Base-by-base conservation (phyloP, 1,140 invertebrate genomes). In the Calliopsis andreniformis region DNA sequence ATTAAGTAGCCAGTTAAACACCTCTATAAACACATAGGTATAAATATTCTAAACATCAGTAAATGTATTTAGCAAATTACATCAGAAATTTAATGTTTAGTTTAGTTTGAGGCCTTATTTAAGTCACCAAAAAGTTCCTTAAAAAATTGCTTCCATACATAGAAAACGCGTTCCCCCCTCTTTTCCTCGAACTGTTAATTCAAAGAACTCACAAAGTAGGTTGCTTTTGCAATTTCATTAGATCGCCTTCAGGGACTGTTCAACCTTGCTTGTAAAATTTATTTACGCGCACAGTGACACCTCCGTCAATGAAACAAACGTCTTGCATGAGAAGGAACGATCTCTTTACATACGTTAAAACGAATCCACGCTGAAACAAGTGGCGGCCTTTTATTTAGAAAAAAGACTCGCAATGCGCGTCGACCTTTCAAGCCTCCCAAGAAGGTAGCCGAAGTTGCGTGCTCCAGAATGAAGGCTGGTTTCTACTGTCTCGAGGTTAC, bases 401-500 rank as follows among this genome's bases (percentile, higher is more conserved):
- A 82, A 28, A n/a, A n/a, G n/a, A 20, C 30, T 30, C 14, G 45
- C 51, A 14, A 62, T 45, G 43, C 18, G 16, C 10, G 35, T 42
- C 53, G 79, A 72, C 80, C 63, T 82, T 70, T 79, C 58, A 28
- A 68, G 53, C 56, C 7, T 61, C 47, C 69, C 30, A 78, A 82
- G 51, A 79, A 61, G 76, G 64, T 55, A 66, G 42, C 51, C 32
- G 53, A 73, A 77, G 49, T 69, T 53, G 63, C 45, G 25, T 20
- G 58, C 28, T n/a, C 20, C 14, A n/a, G 63, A 72, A 59, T 56
- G 84, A 86, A 85, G 82, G 85, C 64, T 81, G 67, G 62, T 67
- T 78, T 77, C 78, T 58, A 70, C 62, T 75, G 82, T 86, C 79
- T 86, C 85, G 84, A 86, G 85, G 85, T 76, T 79, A 82, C 56